Percentiles rank a stretch among this genome's conserved stretches.
These are phyloP conservation scores for Hirundo rustica DNA, from an alignment of 2,797 vertebrate genomes.

Conservation along the genomic window DNA sequence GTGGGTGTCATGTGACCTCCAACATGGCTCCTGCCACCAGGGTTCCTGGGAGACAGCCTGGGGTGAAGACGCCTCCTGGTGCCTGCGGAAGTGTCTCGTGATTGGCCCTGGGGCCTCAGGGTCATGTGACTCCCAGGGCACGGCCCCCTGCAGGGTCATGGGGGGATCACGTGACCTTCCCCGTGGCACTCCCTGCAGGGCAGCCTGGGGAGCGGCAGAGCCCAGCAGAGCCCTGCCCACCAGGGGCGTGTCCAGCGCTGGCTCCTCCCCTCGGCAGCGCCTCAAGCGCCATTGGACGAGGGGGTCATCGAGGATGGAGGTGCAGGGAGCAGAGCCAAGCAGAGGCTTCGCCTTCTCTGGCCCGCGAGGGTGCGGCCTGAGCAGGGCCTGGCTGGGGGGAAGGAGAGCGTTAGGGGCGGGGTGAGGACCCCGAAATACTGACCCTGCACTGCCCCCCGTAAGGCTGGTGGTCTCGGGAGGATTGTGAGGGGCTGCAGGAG, in stretches of 20 bases:
- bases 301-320: accelerated
- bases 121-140: accelerated
- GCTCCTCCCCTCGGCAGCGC: not conserved
- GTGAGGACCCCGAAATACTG: too few species aligned
- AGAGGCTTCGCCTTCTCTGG: not conserved
- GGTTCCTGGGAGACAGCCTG: not conserved
- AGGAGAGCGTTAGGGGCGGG: not conserved
- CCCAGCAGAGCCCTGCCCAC: not conserved
- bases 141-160: too few species aligned
- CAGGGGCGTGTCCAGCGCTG: not conserved
- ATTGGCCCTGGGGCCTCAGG: not conserved
- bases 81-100: not conserved
- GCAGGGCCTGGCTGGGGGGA: not conserved
- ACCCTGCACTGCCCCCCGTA: too few species aligned
- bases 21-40: not conserved
- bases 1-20: not conserved
- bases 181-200: not conserved
- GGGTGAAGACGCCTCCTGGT: accelerated
- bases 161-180: not conserved
- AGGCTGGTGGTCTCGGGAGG: not conserved
- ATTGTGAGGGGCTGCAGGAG: too few species aligned
- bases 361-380: not conserved
- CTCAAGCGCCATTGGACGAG: not conserved
- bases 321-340: not conserved
- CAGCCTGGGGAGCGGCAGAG: not conserved